Evolutionary conservation across 2,113 vertebrate genomes (phyloP), one percentile per base, ranked within the genome.

Genomic region (Rallus limicola): DNA sequence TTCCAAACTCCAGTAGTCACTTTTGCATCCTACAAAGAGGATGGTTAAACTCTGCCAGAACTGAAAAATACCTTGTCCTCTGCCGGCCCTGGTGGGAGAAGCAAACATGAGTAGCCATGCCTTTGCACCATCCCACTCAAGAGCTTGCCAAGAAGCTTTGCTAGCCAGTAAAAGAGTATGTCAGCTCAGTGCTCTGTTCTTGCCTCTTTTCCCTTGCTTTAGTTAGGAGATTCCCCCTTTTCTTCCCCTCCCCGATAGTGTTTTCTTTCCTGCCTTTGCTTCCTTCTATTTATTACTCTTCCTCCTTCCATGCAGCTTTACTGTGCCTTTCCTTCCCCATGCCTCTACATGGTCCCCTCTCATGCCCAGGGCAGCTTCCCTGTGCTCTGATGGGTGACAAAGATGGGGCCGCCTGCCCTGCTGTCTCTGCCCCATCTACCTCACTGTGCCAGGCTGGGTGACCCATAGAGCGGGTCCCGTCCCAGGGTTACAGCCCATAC

Each of bases 211-310:
- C 77, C 36, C 28, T 62, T 42, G 69, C 86, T 60, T 94, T 92
- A 86, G 82, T 82, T 92, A 12, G 44, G 58, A 64, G 63, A 93
- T 74, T 86, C 64, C 82, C 65, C 13, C 42, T 81, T 19, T 15
- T 11, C 6, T 20, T 1, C 9, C 3, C 2, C 9, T 10, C 56
- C 40, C n/a, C 0, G 0, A 36, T 60, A 21, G 20, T 72, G 38
- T 63, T 90, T 86, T 63, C 63, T 92, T 95, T 86, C 85, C 79
- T 92, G 68, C 78, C 44, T 59, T 87, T 1, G 0, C 38, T 91
- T 88, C 83, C 92, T 88, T 83, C 88, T 81, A 12, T 93, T 92
- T 93, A 88, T 68, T 60, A 34, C 78, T 86, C 60, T 95, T 95
- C 78, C 81, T 82, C 40, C 59, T 93, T 80, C 62, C 1, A 0